A percentile compares a stretch with the other conserved stretches of the same genome.
Conservation (phyloP, 1,140 invertebrate species). For the Lepidurus couesii region DNA sequence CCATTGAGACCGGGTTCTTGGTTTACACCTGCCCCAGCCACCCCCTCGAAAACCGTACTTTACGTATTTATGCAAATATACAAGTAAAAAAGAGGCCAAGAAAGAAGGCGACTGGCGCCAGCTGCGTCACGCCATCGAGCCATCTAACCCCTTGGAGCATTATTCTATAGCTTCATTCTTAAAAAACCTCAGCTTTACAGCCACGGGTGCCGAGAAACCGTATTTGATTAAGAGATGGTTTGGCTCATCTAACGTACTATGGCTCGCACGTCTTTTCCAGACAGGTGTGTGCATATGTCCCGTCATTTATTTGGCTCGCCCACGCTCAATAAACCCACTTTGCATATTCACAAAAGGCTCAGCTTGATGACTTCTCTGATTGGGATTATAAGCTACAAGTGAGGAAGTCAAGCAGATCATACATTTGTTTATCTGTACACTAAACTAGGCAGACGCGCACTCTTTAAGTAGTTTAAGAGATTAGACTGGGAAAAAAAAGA, state of each 20-base stretch:
- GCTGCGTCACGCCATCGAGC: conserved; percentile 16
- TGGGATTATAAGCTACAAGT: not conserved
- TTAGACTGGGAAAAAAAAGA: not conserved
- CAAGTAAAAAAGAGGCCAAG: not conserved
- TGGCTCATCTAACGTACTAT: not conserved
- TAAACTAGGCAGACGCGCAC: too few species aligned
- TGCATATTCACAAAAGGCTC: not conserved
- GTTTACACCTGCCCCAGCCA: not conserved
- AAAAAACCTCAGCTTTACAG: not conserved
- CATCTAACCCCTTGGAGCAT: not conserved
- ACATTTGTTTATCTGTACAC: not conserved
- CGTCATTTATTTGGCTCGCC: not conserved
- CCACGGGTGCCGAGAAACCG: not conserved
- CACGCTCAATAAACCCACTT: not conserved
- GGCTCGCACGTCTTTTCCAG: not conserved
- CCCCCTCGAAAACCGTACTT: not conserved
- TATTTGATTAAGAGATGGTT: conserved; percentile 16
- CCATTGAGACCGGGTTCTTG: not conserved
- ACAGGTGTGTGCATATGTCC: conserved; percentile 15
- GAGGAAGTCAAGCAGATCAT: not conserved
- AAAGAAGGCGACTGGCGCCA: conserved; percentile 5
- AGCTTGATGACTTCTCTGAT: not conserved
- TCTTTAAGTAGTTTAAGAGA: not conserved
- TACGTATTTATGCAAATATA: conserved; percentile 10
- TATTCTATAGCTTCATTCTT: conserved; percentile 3